Evolutionary conservation across 2,113 vertebrate genomes (phyloP).

Genomic region (Cettia cetti): DNA sequence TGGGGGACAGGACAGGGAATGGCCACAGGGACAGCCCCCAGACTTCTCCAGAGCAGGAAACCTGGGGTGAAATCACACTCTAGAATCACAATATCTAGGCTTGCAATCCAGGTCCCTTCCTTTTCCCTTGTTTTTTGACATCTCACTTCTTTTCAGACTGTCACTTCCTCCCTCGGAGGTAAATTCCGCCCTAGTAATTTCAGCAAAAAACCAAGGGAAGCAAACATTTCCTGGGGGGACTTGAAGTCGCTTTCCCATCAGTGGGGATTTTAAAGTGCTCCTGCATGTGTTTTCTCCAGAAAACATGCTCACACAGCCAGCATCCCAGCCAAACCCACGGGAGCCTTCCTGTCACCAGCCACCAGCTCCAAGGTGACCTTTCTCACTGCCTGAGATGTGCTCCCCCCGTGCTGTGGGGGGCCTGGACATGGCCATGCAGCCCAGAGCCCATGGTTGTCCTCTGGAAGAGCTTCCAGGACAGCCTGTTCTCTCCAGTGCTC

Average conservation of each 20-base stretch:
- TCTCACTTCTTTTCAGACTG: constrained; percentile 13
- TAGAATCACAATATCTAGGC: background rate
- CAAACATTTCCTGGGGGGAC: background rate
- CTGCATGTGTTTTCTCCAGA: background rate
- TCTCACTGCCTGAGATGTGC: accelerated
- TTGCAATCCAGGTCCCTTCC: background rate
- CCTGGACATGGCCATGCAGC: background rate
- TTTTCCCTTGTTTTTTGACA: background rate
- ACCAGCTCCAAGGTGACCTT: background rate
- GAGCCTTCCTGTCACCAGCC: background rate
- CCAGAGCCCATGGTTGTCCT: background rate
- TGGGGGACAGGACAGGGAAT: accelerated
- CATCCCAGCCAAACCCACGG: background rate
- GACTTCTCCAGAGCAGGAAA: background rate
- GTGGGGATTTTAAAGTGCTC: constrained; percentile 5
- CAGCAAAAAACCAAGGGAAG: background rate
- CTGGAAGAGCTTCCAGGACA: background rate
- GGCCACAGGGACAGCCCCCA: background rate
- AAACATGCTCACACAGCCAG: background rate
- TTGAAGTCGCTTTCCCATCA: background rate
- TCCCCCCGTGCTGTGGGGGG: background rate
- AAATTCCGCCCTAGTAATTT: constrained; percentile 52
- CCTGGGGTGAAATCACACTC: background rate
- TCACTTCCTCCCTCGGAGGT: background rate
- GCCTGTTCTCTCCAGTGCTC: background rate